Base-by-base conservation (phyloP, 1,140 invertebrate genomes). In the Leptopilina boulardi region DNA sequence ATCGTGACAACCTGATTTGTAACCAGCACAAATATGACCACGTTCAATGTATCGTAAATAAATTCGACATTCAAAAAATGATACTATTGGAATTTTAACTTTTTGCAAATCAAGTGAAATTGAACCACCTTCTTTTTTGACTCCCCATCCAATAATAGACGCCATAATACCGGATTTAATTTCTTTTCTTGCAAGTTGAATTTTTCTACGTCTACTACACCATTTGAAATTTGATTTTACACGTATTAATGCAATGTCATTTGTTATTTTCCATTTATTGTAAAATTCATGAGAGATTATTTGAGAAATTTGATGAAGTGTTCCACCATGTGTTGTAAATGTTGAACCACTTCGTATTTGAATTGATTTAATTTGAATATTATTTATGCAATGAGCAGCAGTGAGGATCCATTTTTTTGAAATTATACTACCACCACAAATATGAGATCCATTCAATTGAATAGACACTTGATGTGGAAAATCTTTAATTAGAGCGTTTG, bases 21-120 rank as follows among this genome's bases (percentile, higher is more conserved):
- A 75, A 6, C 78, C 78, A n/a, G 73, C 73, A 54, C 78, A 77
- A 15, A 80, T 74, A 30, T 79, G 71, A 0, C 71, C 77, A 13
- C 6, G 0, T 1, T 56, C 54, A 0, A 23, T 51, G 13, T 21
- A 18, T 15, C 9, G 2, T 11, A 76, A 30, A 15, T 71, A 54
- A 11, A 3, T n/a, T 4, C 73, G 38, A 38, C 78, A 79, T 0
- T 4, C 13, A n/a, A 0, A 5, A 38, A 23, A 71, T 11, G 78
- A 21, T 19, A 79, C 19, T 4, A 79, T 44, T 44, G 44, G 78
- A 15, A 79, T 11, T 19, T 59, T 13, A 3, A 73, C 42, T 9
- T 75, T 75, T 26, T 44, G 51, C n/a, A 78, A 54, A 23, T 66
- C 44, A 21, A 8, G 23, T 5, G 77, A 66, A 2, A n/a, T 0